These are phyloP conservation scores for Chaenodraco wilsoni DNA, from an alignment of 2,797 vertebrate genomes.

Conservation along the genomic window DNA sequence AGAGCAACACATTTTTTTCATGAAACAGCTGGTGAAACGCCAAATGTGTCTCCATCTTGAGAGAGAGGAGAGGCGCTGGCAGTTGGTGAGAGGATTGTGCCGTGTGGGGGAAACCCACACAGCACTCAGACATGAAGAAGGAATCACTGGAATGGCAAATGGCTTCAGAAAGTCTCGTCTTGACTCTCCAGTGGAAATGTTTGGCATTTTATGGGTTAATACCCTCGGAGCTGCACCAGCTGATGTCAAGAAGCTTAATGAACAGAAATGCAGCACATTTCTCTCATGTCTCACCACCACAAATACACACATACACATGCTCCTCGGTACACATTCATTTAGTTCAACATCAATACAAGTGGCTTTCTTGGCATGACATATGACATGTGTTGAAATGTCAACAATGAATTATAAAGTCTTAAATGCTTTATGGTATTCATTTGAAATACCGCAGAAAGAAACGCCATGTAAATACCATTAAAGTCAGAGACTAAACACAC, in stretches of 20 bases:
- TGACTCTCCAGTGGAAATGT: constrained; percentile 33
- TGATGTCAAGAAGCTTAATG: constrained; percentile 4
- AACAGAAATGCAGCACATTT: constrained; percentile 11
- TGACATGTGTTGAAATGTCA: too few species aligned
- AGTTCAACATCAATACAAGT: too few species aligned
- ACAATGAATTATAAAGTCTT: too few species aligned
- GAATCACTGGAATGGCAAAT: constrained; percentile 67
- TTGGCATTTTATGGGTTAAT: constrained; percentile 27
- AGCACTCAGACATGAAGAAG: constrained; percentile 31
- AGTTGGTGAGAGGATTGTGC: constrained; percentile 61
- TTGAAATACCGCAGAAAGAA: not conserved
- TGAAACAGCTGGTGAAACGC: constrained; percentile 69
- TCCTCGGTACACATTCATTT: not conserved
- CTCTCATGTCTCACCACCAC: not conserved
- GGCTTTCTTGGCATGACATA: too few species aligned
- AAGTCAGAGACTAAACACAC: not conserved
- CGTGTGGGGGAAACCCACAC: constrained; percentile 53
- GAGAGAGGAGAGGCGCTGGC: constrained; percentile 47
- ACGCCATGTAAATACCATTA: not conserved
- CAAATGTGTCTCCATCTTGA: constrained; percentile 60
- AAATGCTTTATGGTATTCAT: not conserved
- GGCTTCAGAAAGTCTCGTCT: constrained; percentile 32
- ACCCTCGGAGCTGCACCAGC: constrained; percentile 18
- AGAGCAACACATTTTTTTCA: constrained; percentile 49
- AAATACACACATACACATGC: not conserved